Evolutionary conservation across 2,888 invertebrate species (phyloP), one percentile per base, ranked within the genome.

Genomic region (Lepidonotus clava): DNA sequence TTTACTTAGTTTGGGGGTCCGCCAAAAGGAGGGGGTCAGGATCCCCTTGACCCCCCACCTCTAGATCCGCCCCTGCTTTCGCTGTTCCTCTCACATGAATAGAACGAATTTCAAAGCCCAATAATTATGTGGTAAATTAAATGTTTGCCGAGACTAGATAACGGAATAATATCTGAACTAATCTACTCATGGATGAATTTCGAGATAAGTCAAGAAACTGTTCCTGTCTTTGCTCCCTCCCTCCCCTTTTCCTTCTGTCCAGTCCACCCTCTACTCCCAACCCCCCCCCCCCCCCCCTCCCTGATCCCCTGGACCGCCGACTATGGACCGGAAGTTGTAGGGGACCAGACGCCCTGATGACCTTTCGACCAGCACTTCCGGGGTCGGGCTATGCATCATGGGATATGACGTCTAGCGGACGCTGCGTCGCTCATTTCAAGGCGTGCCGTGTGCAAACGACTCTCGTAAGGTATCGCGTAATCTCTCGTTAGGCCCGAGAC

Each of bases 401-500:
- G 61, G 61, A 61, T 61, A 61, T 61, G 24, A 4, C 61, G 24
- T 24, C 61, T 32, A 61, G 14, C 28, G 61, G 61, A 61, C 61
- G 24, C 61, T 61, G 4, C n/a, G 28, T 32, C 1, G 24, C 61
- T 61, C 61, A 61, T 61, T 61, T 32, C 21, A 32, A 61, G 61
- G 61, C 24, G 28, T n/a, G 61, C 61, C 61, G 28, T 61, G 28
- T 61, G 61, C 61, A 61, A 61, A 61, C 24, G 61, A 28, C 61
- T 24, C 61, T 61, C 61, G 61, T 61, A 61, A 61, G 61, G 61
- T 61, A 61, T 24, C 8, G 61, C 61, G 24, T 61, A 61, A 61
- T 61, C 61, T 61, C 61, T 56, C 56, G 56, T 56, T 56, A 56
- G 56, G 56, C 8, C 56, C 56, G n/a, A 56, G 56, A 56, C 56